A percentile compares a stretch with the other conserved stretches of the same genome.
phyloP scores from a whole-genome alignment of 2,113 vertebrate genomes.

The Triplophysa tibetana region DNA sequence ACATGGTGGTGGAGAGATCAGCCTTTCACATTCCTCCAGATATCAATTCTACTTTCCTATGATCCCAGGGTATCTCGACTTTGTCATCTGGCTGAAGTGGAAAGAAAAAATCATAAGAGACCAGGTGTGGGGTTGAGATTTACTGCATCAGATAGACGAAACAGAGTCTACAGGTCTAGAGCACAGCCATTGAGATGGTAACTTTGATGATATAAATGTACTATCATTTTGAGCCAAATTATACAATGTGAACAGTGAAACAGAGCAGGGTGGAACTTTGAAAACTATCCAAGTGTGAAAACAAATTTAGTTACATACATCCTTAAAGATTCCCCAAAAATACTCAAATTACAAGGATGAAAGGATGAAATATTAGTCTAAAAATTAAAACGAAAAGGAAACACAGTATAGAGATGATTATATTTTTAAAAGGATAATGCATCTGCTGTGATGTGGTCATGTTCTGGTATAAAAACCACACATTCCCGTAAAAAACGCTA shows the following conservation, averaged over 20 bases:
- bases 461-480: slow-evolving; percentile 9
- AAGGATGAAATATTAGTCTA: background rate
- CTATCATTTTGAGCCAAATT: slow-evolving; percentile 6
- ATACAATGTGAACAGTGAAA: background rate
- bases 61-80: background rate
- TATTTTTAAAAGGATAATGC: background rate
- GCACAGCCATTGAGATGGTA: background rate
- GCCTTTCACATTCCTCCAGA: background rate
- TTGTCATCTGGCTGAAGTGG: background rate
- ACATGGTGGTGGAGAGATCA: slow-evolving; percentile 8
- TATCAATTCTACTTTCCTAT: background rate
- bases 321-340: background rate
- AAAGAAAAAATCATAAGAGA: background rate
- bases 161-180: too few species aligned
- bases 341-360: background rate
- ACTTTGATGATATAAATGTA: background rate
- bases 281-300: background rate
- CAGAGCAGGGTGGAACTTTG: background rate
- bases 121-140: background rate
- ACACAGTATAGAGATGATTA: slow-evolving; percentile 1
- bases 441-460: background rate
- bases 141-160: background rate
- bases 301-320: background rate
- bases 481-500: slow-evolving; percentile 17
- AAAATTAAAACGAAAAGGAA: background rate